These are phyloP conservation scores for Chymomyza fuscimana DNA, from an alignment of 2,888 invertebrate genomes.

Conservation along the genomic window DNA sequence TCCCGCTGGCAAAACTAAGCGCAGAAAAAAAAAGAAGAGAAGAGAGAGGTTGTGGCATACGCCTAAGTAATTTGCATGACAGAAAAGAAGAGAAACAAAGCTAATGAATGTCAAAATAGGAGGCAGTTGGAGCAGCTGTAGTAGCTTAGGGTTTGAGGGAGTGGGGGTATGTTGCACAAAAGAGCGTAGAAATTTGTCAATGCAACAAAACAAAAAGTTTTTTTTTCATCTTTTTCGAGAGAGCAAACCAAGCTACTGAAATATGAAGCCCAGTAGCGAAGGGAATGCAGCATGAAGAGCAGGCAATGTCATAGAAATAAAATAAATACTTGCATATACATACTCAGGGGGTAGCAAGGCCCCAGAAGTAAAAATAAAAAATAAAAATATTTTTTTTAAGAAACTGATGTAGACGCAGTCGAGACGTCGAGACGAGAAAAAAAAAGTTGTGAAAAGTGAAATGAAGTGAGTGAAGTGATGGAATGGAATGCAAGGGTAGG, in stretches of 20 bases:
- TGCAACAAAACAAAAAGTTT: constrained; percentile 67
- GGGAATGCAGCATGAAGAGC: background rate
- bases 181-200: constrained; percentile 58
- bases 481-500: background rate
- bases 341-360: background rate
- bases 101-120: constrained; percentile 64
- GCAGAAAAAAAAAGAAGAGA: constrained; percentile 1
- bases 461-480: constrained; percentile 50
- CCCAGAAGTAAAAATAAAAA: background rate
- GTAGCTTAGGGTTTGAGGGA: constrained; percentile 5
- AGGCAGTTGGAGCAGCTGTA: background rate
- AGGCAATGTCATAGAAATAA: constrained; percentile 5
- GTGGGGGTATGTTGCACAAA: constrained; percentile 38
- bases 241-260: background rate
- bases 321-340: background rate
- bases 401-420: background rate
- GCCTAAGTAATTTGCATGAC: constrained; percentile 33
- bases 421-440: background rate
- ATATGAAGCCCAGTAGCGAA: background rate
- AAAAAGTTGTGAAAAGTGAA: constrained; percentile 55
- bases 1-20: constrained; percentile 23
- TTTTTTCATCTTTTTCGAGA: background rate
- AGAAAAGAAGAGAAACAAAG: constrained; percentile 21
- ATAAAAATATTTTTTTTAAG: background rate
- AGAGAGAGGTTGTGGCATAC: constrained; percentile 10